Base-by-base conservation (phyloP, 2,888 invertebrate species). In the Macropis europaea region DNA sequence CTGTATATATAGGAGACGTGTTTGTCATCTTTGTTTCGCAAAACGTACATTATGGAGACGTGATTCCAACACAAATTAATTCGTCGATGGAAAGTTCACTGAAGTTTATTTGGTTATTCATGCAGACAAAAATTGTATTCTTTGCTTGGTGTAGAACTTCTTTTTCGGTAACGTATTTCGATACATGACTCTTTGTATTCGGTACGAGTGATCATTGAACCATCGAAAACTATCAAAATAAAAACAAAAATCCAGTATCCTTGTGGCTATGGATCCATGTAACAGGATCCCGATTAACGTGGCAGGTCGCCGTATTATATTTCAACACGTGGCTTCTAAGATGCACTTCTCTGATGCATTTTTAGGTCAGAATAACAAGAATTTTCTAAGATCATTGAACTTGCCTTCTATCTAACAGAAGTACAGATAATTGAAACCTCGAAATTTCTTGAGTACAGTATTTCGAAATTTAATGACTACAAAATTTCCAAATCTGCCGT, bases 301-400 rank as follows among this genome's bases (percentile, higher is more conserved):
- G 38, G 36, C 38, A 11, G 43, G 63, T 36, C 45, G 26, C 36
- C 11, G 26, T 63, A 63, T 67, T 67, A 32, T 67, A 19, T 63
- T 67, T 45, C 53, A 47, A 63, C 52, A 24, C 45, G 63, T 24
- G 52, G 36, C 15, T 22, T 40, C 6, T 30, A 13, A 11, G 24
- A 7, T 19, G 6, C 15, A 32, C 13, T n/a, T n/a, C n/a, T n/a
- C n/a, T n/a, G n/a, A n/a, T n/a, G n/a, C n/a, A n/a, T n/a, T n/a
- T n/a, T n/a, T n/a, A n/a, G n/a, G n/a, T n/a, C n/a, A n/a, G n/a
- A n/a, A n/a, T n/a, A n/a, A n/a, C n/a, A n/a, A n/a, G n/a, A n/a
- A n/a, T n/a, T n/a, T n/a, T n/a, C n/a, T n/a, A n/a, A n/a, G n/a
- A n/a, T n/a, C n/a, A n/a, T n/a, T n/a, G n/a, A n/a, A n/a, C n/a